phyloP scores from a whole-genome alignment of 2,888 invertebrate genomes.

The Drosophila incognita region DNA sequence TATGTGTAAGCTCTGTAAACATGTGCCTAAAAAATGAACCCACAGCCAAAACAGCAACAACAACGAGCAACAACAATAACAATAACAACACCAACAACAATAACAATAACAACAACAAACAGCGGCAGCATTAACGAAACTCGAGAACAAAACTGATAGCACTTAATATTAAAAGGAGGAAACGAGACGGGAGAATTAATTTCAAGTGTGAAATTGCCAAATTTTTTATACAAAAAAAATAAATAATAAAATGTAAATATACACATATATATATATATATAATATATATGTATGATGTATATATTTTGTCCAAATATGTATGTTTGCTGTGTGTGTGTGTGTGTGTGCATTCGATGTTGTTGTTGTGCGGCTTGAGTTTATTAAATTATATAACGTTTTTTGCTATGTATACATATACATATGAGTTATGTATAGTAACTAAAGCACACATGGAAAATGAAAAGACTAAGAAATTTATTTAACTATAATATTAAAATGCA shows the following conservation, averaged over 20 bases:
- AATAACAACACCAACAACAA: slow-evolving; percentile 8
- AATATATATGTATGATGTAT: slow-evolving; percentile 3
- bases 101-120: slow-evolving; percentile 10
- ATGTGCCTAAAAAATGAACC: slow-evolving; percentile 77
- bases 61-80: slow-evolving; percentile 27
- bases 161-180: slow-evolving; percentile 23
- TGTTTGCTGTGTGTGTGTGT: slow-evolving; percentile 21
- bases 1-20: slow-evolving; percentile 78
- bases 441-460: slow-evolving; percentile 81
- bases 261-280: not conserved
- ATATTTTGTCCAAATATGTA: slow-evolving; percentile 16
- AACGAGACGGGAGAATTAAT: slow-evolving; percentile 11
- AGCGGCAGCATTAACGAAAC: slow-evolving; percentile 34
- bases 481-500: slow-evolving; percentile 62
- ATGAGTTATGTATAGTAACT: slow-evolving; percentile 72
- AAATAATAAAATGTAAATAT: slow-evolving; percentile 13
- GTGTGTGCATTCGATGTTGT: slow-evolving; percentile 33
- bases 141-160: slow-evolving; percentile 55
- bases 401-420: slow-evolving; percentile 71
- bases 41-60: slow-evolving; percentile 45
- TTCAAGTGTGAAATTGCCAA: slow-evolving; percentile 60
- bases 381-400: slow-evolving; percentile 73
- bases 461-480: slow-evolving; percentile 80
- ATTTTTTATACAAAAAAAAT: slow-evolving; percentile 37
- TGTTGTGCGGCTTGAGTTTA: slow-evolving; percentile 45